These are phyloP conservation scores for Phengaris arion DNA, from an alignment of 2,888 invertebrate genomes.

Conservation along the genomic window DNA sequence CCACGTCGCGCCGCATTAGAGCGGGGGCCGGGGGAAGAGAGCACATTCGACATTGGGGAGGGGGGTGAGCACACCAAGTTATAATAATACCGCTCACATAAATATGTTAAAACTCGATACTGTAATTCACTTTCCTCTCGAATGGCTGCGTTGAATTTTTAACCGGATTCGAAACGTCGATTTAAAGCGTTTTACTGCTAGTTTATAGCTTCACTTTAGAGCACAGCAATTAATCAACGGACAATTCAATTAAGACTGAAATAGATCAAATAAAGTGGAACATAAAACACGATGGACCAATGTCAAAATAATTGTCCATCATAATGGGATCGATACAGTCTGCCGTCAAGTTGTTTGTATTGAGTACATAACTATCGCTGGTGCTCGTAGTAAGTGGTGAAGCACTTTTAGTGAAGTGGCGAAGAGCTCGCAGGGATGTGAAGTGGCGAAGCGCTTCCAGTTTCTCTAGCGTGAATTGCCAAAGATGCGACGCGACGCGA, in stretches of 20 bases:
- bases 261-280: background rate
- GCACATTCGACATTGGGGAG: background rate
- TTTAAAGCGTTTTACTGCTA: background rate
- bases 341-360: background rate
- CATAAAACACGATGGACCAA: background rate
- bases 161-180: slow-evolving; percentile 9
- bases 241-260: background rate
- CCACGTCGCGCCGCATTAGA: background rate
- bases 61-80: background rate
- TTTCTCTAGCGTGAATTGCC: too few species aligned
- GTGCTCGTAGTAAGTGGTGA: too few species aligned
- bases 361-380: too few species aligned
- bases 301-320: background rate
- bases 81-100: slow-evolving; percentile 7
- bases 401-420: too few species aligned
- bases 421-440: too few species aligned
- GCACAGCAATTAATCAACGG: background rate
- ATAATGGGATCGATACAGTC: background rate
- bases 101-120: slow-evolving; percentile 6
- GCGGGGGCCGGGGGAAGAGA: background rate
- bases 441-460: too few species aligned
- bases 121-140: background rate
- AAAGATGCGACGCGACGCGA: too few species aligned
- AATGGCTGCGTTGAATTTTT: background rate
- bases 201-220: background rate